Evolutionary conservation across 2,888 invertebrate species (phyloP).

Genomic region (Dryobotodes eremita): DNA sequence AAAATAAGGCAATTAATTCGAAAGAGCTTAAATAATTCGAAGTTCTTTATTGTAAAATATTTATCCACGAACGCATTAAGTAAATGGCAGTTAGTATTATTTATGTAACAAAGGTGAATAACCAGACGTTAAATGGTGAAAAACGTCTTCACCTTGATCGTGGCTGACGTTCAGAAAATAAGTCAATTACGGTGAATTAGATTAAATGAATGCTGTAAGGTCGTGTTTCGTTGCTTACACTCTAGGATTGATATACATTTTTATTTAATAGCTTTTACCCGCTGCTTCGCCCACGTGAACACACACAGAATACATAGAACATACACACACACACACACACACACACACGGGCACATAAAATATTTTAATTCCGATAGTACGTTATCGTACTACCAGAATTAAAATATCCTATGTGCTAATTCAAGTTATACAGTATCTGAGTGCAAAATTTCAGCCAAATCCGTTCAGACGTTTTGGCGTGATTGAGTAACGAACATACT

Average conservation of each 20-base stretch:
- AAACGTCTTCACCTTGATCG: constrained; percentile 12
- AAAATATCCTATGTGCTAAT: too few species aligned
- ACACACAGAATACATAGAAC: too few species aligned
- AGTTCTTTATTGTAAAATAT: not conserved
- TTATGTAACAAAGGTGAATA: not conserved
- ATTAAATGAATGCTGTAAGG: not conserved
- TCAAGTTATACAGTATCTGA: too few species aligned
- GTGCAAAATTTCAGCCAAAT: too few species aligned
- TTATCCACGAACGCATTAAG: not conserved
- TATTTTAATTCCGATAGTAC: too few species aligned
- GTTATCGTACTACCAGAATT: too few species aligned
- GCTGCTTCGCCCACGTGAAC: not conserved
- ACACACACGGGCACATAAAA: too few species aligned
- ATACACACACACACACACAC: too few species aligned
- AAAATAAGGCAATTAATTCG: not conserved
- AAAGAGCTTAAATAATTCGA: not conserved
- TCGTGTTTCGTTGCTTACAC: not conserved
- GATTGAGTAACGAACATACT: too few species aligned
- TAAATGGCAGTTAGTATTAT: constrained; percentile 8
- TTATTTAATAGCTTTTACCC: not conserved
- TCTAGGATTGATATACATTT: not conserved
- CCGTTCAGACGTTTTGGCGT: too few species aligned
- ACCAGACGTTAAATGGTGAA: constrained; percentile 2
- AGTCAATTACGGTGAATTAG: constrained; percentile 14
- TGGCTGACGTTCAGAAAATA: not conserved